Percentiles rank a stretch among this genome's conserved stretches.
Evolutionary conservation across 92 coral and sea anemone species (phyloP).

Genomic region (Umimayanthus kanabou): DNA sequence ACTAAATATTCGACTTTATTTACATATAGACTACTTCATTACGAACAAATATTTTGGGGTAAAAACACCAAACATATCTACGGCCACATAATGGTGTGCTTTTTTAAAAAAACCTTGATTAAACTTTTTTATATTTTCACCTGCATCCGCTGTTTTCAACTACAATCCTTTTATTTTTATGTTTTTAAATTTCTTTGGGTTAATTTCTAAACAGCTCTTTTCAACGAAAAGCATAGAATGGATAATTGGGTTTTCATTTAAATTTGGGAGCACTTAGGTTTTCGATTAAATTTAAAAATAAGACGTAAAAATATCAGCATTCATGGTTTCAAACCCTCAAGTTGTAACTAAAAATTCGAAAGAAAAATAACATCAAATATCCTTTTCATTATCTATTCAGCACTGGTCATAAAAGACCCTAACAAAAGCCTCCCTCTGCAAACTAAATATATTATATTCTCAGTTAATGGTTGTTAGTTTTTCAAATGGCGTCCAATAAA

Average conservation of each 20-base stretch:
- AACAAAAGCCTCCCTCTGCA: background rate
- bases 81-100: too few relatives aligned
- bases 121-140: background rate
- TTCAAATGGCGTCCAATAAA: background rate
- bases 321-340: background rate
- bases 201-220: background rate
- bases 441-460: background rate
- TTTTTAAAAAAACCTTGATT: too few relatives aligned
- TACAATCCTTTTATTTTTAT: background rate
- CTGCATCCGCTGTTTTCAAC: constrained; percentile 30
- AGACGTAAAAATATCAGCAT: background rate
- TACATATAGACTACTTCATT: too few relatives aligned
- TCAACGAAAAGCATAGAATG: background rate
- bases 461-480: background rate
- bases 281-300: background rate
- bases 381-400: background rate
- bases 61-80: background rate
- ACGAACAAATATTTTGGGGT: background rate
- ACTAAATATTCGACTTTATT: background rate
- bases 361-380: background rate
- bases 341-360: background rate
- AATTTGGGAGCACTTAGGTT: background rate
- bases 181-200: background rate
- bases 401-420: background rate
- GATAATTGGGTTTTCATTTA: background rate